Evolutionary conservation across 2,113 vertebrate genomes (phyloP), one percentile per base, ranked within the genome.

Genomic region (Cygnus atratus): DNA sequence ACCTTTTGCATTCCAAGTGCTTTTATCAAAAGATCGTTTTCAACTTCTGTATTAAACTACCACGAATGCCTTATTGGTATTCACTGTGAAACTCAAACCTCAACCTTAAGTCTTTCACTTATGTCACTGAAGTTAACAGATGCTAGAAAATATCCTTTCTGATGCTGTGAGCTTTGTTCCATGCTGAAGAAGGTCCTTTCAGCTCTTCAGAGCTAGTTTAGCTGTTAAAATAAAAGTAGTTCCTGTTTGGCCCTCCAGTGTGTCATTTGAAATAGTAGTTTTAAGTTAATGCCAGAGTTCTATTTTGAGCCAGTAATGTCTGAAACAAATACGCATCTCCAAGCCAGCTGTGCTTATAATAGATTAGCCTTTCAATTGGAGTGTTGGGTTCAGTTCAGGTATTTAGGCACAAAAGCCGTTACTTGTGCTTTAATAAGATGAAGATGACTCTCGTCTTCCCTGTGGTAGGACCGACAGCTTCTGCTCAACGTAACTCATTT

Each of bases 291-390:
- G 82, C 82, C 71, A 80, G 71, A 87, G 88, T 84, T 94, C 58
- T 90, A 12, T 92, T 85, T 92, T 82, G 78, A 91, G 58, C 66
- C 75, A 85, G 39, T 78, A 78, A 75, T 82, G 77, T 78, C 61
- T 87, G 94, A 95, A 91, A 66, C 39, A 88, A 91, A 93, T 68
- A 73, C 35, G 54, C 15, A 68, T 88, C 91, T 90, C 29, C 63
- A 89, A 79, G 48, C 39, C 81, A 87, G 62, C 39, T 82, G 3
- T 67, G 35, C 74, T 90, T 92, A 25, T 55, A 74, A 55, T 67
- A 71, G n/a, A 73, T 71, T 41, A 91, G 22, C 48, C 33, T 87
- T 93, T 91, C 25, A 87, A 1, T 41, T 82, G 61, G 35, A 91
- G 20, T 63, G 5, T 92, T 92, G 50, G 6, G 37, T 90, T 94